Evolutionary conservation across 2,113 vertebrate genomes (phyloP).

Genomic region (Rattus rattus): DNA sequence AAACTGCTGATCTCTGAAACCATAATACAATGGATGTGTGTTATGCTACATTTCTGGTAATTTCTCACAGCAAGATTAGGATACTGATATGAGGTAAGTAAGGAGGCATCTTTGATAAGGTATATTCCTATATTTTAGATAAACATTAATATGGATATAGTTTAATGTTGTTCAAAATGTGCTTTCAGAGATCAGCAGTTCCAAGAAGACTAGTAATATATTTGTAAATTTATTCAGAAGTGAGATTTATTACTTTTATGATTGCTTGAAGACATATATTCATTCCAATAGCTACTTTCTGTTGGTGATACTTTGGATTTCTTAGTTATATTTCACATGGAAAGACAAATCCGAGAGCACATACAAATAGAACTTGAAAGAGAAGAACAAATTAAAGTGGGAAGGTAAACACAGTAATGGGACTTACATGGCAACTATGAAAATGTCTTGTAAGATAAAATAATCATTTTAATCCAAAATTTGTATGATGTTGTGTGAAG

Average conservation of each 20-base stretch:
- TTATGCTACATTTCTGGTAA: not conserved
- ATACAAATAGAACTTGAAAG: constrained; percentile 7
- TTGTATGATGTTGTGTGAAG: not conserved
- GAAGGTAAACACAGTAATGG: not conserved
- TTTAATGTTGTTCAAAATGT: constrained; percentile 15
- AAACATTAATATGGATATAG: not conserved
- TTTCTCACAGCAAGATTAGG: not conserved
- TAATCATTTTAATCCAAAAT: not conserved
- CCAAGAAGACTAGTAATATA: not conserved
- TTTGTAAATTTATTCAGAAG: not conserved
- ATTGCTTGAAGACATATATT: not conserved
- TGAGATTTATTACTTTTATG: not conserved
- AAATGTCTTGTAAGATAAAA: not conserved
- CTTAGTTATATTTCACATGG: constrained; percentile 2
- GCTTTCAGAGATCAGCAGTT: too few species aligned
- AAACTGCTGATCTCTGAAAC: not conserved
- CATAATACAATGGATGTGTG: not conserved
- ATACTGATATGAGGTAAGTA: not conserved
- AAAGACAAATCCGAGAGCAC: not conserved
- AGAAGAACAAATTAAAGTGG: not conserved
- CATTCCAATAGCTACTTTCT: not conserved
- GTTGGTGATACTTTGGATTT: not conserved
- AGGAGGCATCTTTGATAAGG: not conserved
- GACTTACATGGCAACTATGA: not conserved
- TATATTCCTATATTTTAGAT: not conserved